phyloP scores from a whole-genome alignment of 1,140 invertebrate species.

The Ooceraea biroi region DNA sequence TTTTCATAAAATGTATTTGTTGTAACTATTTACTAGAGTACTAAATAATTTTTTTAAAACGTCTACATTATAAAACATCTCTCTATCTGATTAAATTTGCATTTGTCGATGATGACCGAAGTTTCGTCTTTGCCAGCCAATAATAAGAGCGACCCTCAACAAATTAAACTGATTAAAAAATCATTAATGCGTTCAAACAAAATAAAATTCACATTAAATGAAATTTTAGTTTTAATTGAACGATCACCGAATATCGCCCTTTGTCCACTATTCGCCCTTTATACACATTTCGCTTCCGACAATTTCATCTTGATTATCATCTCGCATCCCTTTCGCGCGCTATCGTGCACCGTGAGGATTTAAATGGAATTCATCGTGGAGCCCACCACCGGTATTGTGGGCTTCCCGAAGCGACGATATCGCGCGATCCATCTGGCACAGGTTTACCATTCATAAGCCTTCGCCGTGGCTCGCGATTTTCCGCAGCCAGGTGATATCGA shows the following conservation, averaged over 20 bases:
- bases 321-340: constrained; percentile 5
- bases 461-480: constrained; percentile 64
- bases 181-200: not conserved
- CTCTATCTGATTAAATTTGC: constrained; percentile 12
- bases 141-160: not conserved
- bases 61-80: not conserved
- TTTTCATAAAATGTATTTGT: no score
- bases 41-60: constrained; percentile 1
- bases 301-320: constrained; percentile 55
- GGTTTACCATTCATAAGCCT: constrained; percentile 60
- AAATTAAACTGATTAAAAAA: constrained; percentile 30
- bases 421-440: constrained; percentile 59
- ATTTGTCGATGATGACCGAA: not conserved
- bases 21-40: no score
- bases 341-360: constrained; percentile 28
- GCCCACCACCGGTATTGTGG: constrained; percentile 4
- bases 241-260: constrained; percentile 25
- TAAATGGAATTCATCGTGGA: constrained; percentile 47
- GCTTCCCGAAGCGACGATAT: constrained; percentile 44
- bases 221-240: constrained; percentile 38
- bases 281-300: constrained; percentile 9
- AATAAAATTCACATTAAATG: constrained; percentile 31
- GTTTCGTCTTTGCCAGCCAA: not conserved
- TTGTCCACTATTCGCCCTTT: constrained; percentile 1
- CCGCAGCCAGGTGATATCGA: constrained; percentile 73